A percentile compares a stretch with the other conserved stretches of the same genome.
phyloP scores from a whole-genome alignment of 2,797 vertebrate genomes.

The Enteromius anoplus region DNA sequence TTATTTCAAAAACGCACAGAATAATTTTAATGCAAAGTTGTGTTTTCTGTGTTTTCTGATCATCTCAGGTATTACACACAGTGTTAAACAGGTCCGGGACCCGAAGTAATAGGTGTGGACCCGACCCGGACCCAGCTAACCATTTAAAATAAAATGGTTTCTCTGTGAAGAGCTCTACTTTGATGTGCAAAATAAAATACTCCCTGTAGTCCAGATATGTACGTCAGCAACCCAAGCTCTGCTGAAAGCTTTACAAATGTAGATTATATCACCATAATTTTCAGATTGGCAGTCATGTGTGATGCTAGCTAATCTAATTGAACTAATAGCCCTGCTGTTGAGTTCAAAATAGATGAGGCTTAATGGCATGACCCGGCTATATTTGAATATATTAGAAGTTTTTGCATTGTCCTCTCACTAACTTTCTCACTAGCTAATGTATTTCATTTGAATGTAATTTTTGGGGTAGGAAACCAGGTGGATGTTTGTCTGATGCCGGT shows the following conservation, averaged over 20 bases:
- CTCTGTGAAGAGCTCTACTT: not conserved
- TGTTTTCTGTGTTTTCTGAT: too few relatives aligned
- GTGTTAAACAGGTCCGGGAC: too few relatives aligned
- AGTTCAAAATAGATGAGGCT: slow-evolving; percentile 3
- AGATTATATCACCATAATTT: slow-evolving; percentile 2
- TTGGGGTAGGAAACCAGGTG: slow-evolving; percentile 6
- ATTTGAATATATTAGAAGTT: slow-evolving; percentile 13
- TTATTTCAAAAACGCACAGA: too few relatives aligned
- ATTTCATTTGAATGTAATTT: not conserved
- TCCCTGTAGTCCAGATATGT: not conserved
- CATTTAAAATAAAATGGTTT: too few relatives aligned
- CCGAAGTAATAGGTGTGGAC: too few relatives aligned
- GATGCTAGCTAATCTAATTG: slow-evolving; percentile 38
- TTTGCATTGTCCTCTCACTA: slow-evolving; percentile 7
- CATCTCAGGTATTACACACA: too few relatives aligned
- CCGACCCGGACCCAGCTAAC: too few relatives aligned
- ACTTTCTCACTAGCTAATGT: slow-evolving; percentile 1
- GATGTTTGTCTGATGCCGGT: slow-evolving; percentile 11
- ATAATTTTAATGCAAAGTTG: too few relatives aligned
- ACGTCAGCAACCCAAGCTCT: not conserved
- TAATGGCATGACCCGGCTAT: not conserved
- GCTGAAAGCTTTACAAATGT: not conserved
- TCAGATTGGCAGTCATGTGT: slow-evolving; percentile 28
- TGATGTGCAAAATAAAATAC: not conserved
- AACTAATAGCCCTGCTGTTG: slow-evolving; percentile 43